Conservation (phyloP, 2,797 vertebrate genomes). For the Momotus momota region DNA sequence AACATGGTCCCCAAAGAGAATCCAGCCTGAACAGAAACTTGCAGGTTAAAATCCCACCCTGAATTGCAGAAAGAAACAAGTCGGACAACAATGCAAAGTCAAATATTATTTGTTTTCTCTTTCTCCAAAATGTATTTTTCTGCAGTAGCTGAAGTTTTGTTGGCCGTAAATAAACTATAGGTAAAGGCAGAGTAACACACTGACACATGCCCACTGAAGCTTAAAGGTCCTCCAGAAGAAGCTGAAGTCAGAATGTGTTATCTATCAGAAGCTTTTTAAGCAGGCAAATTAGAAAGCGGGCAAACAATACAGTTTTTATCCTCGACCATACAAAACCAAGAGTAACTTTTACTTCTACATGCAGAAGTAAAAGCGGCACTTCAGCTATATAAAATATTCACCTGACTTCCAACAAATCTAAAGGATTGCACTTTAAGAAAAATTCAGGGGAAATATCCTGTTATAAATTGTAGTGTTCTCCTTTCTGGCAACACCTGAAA, state of each 20-base stretch:
- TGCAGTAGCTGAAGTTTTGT: neutral
- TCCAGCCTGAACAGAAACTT: neutral
- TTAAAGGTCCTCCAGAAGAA: neutral
- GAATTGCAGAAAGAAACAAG: neutral
- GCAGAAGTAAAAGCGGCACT: neutral
- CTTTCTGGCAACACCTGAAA: slow-evolving; percentile 19
- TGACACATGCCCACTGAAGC: neutral
- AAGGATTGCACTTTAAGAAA: neutral
- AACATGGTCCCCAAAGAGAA: rapidly evolving
- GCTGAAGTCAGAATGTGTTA: neutral
- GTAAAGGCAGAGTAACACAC: neutral
- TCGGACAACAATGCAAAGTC: neutral
- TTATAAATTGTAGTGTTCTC: neutral
- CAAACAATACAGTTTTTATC: neutral
- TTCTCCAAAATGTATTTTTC: neutral
- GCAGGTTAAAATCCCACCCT: neutral
- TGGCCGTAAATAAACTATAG: neutral
- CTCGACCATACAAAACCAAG: neutral
- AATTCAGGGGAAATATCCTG: neutral
- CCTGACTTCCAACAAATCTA: neutral
- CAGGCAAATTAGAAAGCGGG: neutral
- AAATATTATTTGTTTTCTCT: neutral
- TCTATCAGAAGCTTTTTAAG: neutral
- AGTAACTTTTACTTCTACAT: neutral
- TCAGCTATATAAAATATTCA: neutral